These are phyloP conservation scores for Coturnix japonica DNA, from an alignment of 2,113 vertebrate genomes.

Conservation along the genomic window DNA sequence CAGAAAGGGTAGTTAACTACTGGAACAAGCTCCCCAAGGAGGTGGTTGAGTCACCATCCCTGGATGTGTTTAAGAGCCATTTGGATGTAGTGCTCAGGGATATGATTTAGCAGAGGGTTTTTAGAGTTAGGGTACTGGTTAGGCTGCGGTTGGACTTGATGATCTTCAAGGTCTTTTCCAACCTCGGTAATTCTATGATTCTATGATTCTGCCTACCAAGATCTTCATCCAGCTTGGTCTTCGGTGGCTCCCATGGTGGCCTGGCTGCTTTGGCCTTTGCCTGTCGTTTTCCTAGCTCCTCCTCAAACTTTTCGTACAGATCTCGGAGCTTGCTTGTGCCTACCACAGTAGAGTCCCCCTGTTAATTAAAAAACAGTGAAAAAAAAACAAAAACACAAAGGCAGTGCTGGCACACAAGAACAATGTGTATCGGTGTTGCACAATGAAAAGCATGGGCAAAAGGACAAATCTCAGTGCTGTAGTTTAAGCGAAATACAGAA, in stretches of 20 bases:
- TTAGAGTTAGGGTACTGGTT: too few relatives aligned
- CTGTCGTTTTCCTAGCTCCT: constrained; percentile 90
- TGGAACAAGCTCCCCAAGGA: too few relatives aligned
- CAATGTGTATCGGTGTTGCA: background rate
- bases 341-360: constrained; percentile 97
- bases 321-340: constrained; percentile 93
- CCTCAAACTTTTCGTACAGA: constrained; percentile 93
- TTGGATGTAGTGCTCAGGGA: too few relatives aligned
- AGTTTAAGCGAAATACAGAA: background rate
- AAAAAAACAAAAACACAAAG: background rate
- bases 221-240: constrained; percentile 95
- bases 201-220: too few relatives aligned
- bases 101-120: too few relatives aligned
- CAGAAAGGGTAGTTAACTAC: too few relatives aligned
- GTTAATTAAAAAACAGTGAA: background rate
- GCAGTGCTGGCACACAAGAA: background rate
- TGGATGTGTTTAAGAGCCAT: too few relatives aligned
- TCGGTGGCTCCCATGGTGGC: constrained; percentile 94
- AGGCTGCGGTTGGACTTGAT: too few relatives aligned
- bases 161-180: too few relatives aligned
- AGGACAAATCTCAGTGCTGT: background rate
- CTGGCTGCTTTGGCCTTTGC: constrained; percentile 87
- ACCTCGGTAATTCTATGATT: too few relatives aligned
- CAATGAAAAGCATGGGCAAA: background rate
- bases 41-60: too few relatives aligned